Percentiles rank a stretch among this genome's conserved stretches.
phyloP scores from a whole-genome alignment of 1,140 invertebrate species.

The Antheraea mylitta region DNA sequence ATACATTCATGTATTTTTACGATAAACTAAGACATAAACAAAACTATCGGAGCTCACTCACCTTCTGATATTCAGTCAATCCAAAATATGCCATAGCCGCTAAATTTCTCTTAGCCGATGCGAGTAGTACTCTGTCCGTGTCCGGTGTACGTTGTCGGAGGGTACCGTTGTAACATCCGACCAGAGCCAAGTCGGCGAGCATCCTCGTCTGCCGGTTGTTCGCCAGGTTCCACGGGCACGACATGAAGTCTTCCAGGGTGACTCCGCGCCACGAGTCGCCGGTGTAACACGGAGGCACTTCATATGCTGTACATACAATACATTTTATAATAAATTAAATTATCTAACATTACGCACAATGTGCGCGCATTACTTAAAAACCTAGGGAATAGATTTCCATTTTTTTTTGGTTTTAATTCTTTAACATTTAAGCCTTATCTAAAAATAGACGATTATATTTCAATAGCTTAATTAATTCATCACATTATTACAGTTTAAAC shows the following conservation, averaged over 20 bases:
- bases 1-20: too few species aligned
- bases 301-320: conserved; percentile 74
- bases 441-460: too few species aligned
- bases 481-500: too few species aligned
- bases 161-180: conserved; percentile 96
- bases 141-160: conserved; percentile 90
- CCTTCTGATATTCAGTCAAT: conserved; percentile 96
- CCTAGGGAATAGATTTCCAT: too few species aligned
- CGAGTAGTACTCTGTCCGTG: conserved; percentile 93
- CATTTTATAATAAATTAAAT: too few species aligned
- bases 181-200: conserved; percentile 95
- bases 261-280: conserved; percentile 83
- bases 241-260: conserved; percentile 90
- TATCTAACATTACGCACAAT: too few species aligned
- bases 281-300: conserved; percentile 88
- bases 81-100: conserved; percentile 98
- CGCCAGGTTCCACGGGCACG: conserved; percentile 95
- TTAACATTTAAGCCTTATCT: too few species aligned
- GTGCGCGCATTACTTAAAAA: too few species aligned
- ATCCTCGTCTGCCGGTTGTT: conserved; percentile 98
- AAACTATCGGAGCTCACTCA: conserved; percentile 61
- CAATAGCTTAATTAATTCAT: too few species aligned
- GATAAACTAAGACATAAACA: too few species aligned
- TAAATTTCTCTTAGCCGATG: conserved; percentile 97
- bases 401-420: too few species aligned